Percentiles rank a stretch among this genome's conserved stretches.
These are phyloP conservation scores for Tineola bisselliella DNA, from an alignment of 2,888 invertebrate genomes.

Conservation along the genomic window DNA sequence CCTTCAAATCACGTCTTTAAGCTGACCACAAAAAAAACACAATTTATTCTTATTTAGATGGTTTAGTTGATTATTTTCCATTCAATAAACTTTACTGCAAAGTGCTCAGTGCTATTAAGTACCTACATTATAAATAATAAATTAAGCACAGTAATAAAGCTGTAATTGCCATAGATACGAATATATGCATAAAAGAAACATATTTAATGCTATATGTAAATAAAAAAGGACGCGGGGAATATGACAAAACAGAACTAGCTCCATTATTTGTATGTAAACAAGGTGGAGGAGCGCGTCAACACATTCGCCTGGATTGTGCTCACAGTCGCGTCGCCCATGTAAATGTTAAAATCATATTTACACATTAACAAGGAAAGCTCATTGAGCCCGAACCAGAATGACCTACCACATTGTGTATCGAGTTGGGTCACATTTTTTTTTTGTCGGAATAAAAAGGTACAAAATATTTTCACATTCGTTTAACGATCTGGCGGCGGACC, in stretches of 20 bases:
- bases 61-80: too few relatives aligned
- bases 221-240: background rate
- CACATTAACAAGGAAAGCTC: conserved; percentile 39
- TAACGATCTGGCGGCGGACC: conserved; percentile 55
- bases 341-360: conserved; percentile 46
- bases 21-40: too few relatives aligned
- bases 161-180: too few relatives aligned
- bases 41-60: too few relatives aligned
- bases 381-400: conserved; percentile 28
- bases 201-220: too few relatives aligned
- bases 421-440: conserved; percentile 37
- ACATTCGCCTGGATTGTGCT: background rate
- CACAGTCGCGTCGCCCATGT: conserved; percentile 25
- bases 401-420: conserved; percentile 47
- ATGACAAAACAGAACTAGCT: background rate
- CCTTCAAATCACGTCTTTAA: too few relatives aligned
- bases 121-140: too few relatives aligned
- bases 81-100: too few relatives aligned
- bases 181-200: too few relatives aligned
- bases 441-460: conserved; percentile 20
- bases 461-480: conserved; percentile 62
- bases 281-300: background rate
- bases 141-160: too few relatives aligned
- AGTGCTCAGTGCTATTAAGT: too few relatives aligned
- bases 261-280: conserved; percentile 8